phyloP scores from a whole-genome alignment of 2,113 vertebrate species.

The Megatriorchis doriae region DNA sequence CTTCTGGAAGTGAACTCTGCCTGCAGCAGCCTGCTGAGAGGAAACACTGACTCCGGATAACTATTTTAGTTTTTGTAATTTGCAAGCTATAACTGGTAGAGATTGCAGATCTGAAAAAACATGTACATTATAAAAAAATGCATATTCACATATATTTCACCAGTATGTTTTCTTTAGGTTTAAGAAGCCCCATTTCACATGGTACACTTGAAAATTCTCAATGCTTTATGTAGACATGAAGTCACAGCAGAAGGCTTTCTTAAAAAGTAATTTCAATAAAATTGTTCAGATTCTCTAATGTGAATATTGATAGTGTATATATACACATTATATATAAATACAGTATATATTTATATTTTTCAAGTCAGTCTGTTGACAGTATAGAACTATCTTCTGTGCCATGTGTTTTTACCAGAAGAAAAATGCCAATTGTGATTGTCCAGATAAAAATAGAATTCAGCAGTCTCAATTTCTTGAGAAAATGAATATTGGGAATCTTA shows the following conservation, averaged over 20 bases:
- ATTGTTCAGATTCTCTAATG: conserved; percentile 73
- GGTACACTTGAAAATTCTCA: not conserved
- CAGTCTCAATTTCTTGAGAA: conserved; percentile 73
- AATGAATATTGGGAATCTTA: conserved; percentile 76
- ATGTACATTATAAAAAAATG: not conserved
- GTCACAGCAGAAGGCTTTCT: conserved; percentile 57
- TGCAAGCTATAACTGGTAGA: not conserved
- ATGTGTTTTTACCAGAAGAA: conserved; percentile 76
- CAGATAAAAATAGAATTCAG: conserved; percentile 71
- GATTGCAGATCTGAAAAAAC: not conserved
- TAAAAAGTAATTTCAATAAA: conserved; percentile 79
- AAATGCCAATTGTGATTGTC: conserved; percentile 75
- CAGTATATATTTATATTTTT: conserved; percentile 90
- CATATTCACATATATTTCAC: not conserved
- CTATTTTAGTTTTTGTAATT: not conserved
- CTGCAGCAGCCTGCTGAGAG: conserved; percentile 89
- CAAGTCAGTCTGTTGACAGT: conserved; percentile 80
- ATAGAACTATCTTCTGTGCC: conserved; percentile 78
- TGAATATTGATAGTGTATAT: conserved; percentile 83
- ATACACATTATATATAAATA: conserved; percentile 66
- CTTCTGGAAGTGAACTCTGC: conserved; percentile 94
- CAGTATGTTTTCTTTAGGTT: conserved; percentile 6
- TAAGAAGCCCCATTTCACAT: not conserved
- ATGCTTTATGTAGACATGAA: conserved; percentile 1
- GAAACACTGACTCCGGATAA: conserved; percentile 76